Percentiles rank a stretch among this genome's conserved stretches.
These are phyloP conservation scores for Prunella himalayana DNA, from an alignment of 2,113 vertebrate species.

Conservation along the genomic window DNA sequence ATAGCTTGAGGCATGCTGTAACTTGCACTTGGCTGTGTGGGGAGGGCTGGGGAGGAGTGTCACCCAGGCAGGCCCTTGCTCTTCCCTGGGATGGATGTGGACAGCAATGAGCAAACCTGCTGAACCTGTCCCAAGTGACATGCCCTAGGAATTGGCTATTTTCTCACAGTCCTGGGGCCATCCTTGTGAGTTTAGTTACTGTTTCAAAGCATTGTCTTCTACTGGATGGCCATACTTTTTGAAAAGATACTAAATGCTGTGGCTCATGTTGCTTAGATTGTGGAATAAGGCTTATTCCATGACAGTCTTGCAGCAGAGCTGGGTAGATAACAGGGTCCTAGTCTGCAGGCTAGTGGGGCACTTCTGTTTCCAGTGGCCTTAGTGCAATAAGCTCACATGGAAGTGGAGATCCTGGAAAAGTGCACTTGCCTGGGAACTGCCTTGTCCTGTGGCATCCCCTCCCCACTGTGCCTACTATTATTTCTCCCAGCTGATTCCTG, in stretches of 20 bases:
- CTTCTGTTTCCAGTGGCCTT: not conserved
- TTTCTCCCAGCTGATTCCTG: not conserved
- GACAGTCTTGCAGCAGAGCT: not conserved
- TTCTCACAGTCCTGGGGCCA: not conserved
- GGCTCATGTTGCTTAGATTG: not conserved
- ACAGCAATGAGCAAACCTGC: not conserved
- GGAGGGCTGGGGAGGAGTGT: not conserved
- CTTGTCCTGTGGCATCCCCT: not conserved
- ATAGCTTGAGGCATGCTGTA: not conserved
- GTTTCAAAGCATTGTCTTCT: not conserved
- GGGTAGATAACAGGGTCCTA: not conserved
- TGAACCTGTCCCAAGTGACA: fast-evolving
- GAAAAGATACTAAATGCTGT: not conserved
- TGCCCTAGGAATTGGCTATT: not conserved
- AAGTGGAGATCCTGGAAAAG: not conserved
- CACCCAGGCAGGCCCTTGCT: not conserved
- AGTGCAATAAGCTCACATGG: not conserved
- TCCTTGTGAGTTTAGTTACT: fast-evolving
- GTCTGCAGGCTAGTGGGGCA: not conserved
- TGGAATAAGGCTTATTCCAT: not conserved
- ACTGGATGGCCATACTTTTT: not conserved
- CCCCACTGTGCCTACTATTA: not conserved
- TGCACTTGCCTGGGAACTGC: not conserved
- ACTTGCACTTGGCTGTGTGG: not conserved
- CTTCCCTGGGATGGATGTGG: not conserved